Evolutionary conservation across 92 coral and sea anemone genomes (phyloP).

Genomic region (Bergia puertoricense): DNA sequence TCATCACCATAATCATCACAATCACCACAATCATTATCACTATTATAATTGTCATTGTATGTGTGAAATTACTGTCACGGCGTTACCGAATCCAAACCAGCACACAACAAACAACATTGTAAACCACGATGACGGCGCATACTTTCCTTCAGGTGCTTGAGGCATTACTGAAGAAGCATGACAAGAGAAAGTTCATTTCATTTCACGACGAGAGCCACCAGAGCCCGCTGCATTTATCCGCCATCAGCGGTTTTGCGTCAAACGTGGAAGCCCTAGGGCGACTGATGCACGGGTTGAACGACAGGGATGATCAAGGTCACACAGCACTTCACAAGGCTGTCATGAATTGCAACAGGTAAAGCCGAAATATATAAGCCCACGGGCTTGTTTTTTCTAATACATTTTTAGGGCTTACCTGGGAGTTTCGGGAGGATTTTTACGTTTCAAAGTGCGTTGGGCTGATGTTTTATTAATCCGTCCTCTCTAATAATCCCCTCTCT

Average conservation of each 20-base stretch:
- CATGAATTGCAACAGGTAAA: slow-evolving; percentile 25
- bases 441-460: too few species aligned
- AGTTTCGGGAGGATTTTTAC: too few species aligned
- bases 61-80: too few species aligned
- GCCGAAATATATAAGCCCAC: too few species aligned
- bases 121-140: neutral
- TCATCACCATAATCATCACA: too few species aligned
- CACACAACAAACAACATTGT: neutral
- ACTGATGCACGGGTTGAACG: slow-evolving; percentile 26
- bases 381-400: too few species aligned
- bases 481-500: too few species aligned
- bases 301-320: slow-evolving; percentile 29
- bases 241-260: slow-evolving; percentile 26
- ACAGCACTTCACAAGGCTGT: slow-evolving; percentile 22
- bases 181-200: slow-evolving; percentile 1
- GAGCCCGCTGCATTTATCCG: slow-evolving; percentile 46
- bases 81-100: neutral
- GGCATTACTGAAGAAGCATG: slow-evolving; percentile 22
- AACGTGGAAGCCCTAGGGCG: slow-evolving; percentile 46
- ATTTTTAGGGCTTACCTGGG: too few species aligned
- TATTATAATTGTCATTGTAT: too few species aligned
- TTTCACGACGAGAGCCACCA: slow-evolving; percentile 45
- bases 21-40: too few species aligned
- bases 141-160: slow-evolving; percentile 21
- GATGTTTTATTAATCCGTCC: too few species aligned